These are phyloP conservation scores for Micropterix aruncella DNA, from an alignment of 2,888 invertebrate genomes.

Conservation along the genomic window DNA sequence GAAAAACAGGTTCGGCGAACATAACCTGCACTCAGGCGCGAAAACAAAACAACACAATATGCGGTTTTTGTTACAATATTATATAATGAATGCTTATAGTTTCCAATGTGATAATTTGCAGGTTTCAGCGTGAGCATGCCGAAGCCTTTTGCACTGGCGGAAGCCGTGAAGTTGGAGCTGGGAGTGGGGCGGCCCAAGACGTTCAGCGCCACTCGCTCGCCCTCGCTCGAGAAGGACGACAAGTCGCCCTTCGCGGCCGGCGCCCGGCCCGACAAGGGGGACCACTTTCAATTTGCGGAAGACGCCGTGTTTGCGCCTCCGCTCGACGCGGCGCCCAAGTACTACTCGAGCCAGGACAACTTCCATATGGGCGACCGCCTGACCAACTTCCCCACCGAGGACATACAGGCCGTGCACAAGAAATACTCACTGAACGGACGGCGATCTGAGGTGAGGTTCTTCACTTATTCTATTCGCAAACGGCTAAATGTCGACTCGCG, in stretches of 20 bases:
- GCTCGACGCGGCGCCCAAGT: background rate
- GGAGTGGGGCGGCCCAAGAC: constrained; percentile 26
- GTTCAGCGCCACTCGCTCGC: constrained; percentile 32
- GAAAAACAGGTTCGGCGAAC: too few species aligned
- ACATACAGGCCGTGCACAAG: background rate
- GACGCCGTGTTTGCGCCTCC: background rate
- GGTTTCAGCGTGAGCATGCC: constrained; percentile 25
- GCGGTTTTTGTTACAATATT: too few species aligned
- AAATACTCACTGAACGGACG: background rate
- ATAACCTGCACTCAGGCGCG: too few species aligned
- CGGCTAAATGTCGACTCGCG: too few species aligned
- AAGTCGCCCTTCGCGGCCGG: constrained; percentile 27
- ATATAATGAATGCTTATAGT: too few species aligned
- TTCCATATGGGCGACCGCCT: background rate
- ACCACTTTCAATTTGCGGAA: constrained; percentile 25
- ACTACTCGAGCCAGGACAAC: background rate
- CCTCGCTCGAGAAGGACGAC: constrained; percentile 37
- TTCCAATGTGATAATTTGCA: too few species aligned
- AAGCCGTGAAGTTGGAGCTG: constrained; percentile 19
- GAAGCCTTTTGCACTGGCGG: constrained; percentile 25
- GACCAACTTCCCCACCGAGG: background rate
- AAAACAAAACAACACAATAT: too few species aligned
- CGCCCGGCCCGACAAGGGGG: constrained; percentile 19
- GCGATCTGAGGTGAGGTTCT: too few species aligned
- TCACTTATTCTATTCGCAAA: too few species aligned